Evolutionary conservation across 2,888 invertebrate genomes (phyloP), one percentile per base, ranked within the genome.

Genomic region (Caenorhabditis sp.): DNA sequence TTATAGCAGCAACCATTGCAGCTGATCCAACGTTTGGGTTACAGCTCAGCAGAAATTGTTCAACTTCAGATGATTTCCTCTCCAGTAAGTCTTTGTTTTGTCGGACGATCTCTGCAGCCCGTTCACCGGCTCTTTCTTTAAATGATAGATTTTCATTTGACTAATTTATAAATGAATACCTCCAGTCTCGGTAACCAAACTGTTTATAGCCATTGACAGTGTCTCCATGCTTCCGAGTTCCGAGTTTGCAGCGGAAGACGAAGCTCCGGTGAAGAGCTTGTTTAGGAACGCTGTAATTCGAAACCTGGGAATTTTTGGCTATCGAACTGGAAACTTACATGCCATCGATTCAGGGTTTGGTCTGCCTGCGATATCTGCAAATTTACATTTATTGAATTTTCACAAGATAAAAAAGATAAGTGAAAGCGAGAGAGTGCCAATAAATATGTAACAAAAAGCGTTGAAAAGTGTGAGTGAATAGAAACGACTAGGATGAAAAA

Each of bases 61-160:
- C 87, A 3, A 84, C 26, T n/a, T 87, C 87, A 7, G 16, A 28
- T 19, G 69, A 41, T 59, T 86, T 83, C 28, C 80, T 85, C 58
- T 86, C 85, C 35, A 86, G 76, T 0, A 85, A 35, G 4, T 87
- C 87, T 41, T 82, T 85, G 49, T 83, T 76, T 56, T 80, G 85
- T 3, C 87, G 61, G 10, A 74, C 69, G 7, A 86, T 22, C 19
- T 85, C 85, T 0, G 84, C 86, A 2, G 83, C 83, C 38, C 54
- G 56, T 4, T 51, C 68, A 14, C 80, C 87, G n/a, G 70, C 76
- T 10, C 16, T 54, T 8, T 84, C 86, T 86, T 44, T 38, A 81
- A 74, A 44, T 26, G 8, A 14, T 5, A 10, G 5, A 14, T 44
- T 28, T 10, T 38, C 12, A 2, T 38, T 38, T 38, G 38, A 10